Percentiles rank a stretch among this genome's conserved stretches.
These are phyloP conservation scores for Chloroceryle amazona DNA, from an alignment of 2,797 vertebrate species.

Conservation along the genomic window DNA sequence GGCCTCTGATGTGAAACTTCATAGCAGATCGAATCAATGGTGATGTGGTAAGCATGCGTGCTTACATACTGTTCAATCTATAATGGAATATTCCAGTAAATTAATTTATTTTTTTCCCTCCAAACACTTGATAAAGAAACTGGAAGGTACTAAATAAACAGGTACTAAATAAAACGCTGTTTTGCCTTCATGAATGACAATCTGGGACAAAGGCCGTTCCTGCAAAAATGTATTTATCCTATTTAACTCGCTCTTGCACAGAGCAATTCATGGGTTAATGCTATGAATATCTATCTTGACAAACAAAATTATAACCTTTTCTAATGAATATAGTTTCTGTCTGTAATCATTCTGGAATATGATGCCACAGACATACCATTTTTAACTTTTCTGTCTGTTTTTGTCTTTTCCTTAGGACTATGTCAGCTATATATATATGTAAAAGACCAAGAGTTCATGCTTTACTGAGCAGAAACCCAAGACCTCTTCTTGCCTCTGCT, in stretches of 20 bases:
- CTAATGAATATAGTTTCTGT: neutral
- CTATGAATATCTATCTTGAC: neutral
- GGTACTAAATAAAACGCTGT: neutral
- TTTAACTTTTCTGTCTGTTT: neutral
- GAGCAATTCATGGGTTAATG: neutral
- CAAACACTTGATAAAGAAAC: neutral
- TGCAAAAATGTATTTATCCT: neutral
- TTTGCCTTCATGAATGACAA: neutral
- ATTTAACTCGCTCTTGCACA: neutral
- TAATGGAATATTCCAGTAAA: neutral
- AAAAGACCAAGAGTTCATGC: neutral
- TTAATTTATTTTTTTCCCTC: too few species aligned
- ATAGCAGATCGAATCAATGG: neutral
- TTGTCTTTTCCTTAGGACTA: neutral
- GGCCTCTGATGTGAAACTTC: neutral
- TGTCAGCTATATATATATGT: neutral
- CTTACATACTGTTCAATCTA: neutral
- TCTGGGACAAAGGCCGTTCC: neutral
- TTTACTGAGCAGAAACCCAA: neutral
- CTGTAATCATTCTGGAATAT: neutral
- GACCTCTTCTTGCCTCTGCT: neutral
- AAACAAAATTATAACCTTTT: neutral
- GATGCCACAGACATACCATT: neutral
- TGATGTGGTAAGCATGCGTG: neutral
- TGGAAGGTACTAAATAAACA: neutral